Evolutionary conservation across 2,797 vertebrate genomes (phyloP).

Genomic region (Hozukius guyotensis): DNA sequence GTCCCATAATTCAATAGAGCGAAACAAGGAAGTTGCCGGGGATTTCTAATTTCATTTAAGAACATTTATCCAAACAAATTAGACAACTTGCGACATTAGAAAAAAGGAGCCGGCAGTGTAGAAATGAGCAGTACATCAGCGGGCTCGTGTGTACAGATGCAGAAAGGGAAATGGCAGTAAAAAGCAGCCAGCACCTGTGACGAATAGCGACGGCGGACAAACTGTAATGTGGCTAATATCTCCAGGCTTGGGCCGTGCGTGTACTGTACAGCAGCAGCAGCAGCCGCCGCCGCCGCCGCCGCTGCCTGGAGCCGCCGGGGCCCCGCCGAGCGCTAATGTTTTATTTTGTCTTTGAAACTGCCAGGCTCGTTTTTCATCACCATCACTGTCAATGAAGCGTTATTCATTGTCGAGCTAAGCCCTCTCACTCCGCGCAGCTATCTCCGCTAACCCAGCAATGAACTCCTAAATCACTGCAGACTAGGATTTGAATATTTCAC

Average conservation of each 20-base stretch:
- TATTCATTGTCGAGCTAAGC: conserved; percentile 73
- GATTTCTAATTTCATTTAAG: conserved; percentile 79
- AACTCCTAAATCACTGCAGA: conserved; percentile 80
- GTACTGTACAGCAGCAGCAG: conserved; percentile 12
- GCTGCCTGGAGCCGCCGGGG: conserved; percentile 20
- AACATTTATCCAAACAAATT: conserved; percentile 83
- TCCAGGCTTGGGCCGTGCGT: conserved; percentile 14
- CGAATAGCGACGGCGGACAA: conserved; percentile 18
- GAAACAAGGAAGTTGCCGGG: conserved; percentile 77
- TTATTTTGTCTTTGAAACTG: conserved; percentile 75
- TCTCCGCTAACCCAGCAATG: conserved; percentile 75
- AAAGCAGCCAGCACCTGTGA: conserved; percentile 46
- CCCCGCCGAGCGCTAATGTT: conserved; percentile 46
- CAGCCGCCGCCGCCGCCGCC: background rate
- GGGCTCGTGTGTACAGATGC: conserved; percentile 24
- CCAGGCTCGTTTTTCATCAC: conserved; percentile 68
- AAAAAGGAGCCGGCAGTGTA: conserved; percentile 40
- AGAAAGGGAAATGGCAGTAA: conserved; percentile 13
- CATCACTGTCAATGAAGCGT: conserved; percentile 75
- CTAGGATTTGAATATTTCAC: conserved; percentile 83
- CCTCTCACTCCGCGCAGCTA: conserved; percentile 54
- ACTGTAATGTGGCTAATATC: conserved; percentile 65
- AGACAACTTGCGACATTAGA: conserved; percentile 65
- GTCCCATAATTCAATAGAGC: conserved; percentile 74
- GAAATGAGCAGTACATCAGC: conserved; percentile 44